A percentile compares a stretch with the other conserved stretches of the same genome.
phyloP scores from a whole-genome alignment of 2,113 vertebrate species.

The Daubentonia madagascariensis region DNA sequence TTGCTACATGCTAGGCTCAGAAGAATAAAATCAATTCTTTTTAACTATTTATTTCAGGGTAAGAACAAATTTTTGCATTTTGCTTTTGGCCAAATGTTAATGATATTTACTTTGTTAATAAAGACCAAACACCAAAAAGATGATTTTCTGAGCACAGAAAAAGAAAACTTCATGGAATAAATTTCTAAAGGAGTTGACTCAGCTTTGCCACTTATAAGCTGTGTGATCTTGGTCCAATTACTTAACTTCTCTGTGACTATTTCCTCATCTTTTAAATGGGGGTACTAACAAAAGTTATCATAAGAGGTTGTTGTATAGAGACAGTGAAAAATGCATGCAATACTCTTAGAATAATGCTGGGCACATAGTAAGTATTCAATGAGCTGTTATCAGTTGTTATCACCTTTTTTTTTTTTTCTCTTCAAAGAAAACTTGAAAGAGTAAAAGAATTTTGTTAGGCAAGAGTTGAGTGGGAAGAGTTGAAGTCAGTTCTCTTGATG shows the following conservation, averaged over 20 bases:
- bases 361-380: background rate
- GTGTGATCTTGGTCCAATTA: background rate
- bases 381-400: background rate
- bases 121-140: background rate
- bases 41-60: background rate
- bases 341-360: background rate
- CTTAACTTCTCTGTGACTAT: background rate
- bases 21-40: background rate
- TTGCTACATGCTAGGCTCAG: background rate
- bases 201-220: background rate
- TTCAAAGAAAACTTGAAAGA: slow-evolving; percentile 19
- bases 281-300: background rate
- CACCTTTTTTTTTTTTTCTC: background rate
- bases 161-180: background rate
- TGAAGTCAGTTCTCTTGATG: background rate
- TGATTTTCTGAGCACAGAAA: background rate
- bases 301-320: background rate
- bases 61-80: background rate
- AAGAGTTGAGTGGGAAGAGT: background rate
- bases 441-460: background rate
- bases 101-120: background rate
- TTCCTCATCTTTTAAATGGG: background rate
- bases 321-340: background rate
- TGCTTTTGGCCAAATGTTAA: background rate
- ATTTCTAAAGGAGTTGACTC: background rate